Base-by-base conservation (phyloP, 2,113 vertebrate species). In the Conger conger region DNA sequence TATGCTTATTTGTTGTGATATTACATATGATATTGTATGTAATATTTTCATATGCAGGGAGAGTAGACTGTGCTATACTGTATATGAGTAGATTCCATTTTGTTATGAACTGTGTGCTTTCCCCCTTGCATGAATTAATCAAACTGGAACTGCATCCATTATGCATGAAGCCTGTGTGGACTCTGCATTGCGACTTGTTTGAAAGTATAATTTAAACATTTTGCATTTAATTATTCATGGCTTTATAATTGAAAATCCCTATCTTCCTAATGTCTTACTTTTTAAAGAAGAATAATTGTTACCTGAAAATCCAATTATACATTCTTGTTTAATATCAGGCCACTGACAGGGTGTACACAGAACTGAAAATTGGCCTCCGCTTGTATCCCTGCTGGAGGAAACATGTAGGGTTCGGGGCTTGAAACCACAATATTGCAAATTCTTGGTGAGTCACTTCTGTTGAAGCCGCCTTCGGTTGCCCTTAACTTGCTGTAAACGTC, bases 81-180 rank as follows among this genome's bases (percentile, higher is more conserved):
- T 33, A 73, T 73, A 27, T n/a, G 68, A 73, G n/a, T 30, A 33
- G 13, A 73, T 33, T 33, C 68, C 68, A 30, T 73, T 33, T 73
- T 20, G 57, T 73, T 73, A 73, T 73, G 27, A 73, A 33, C n/a
- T 13, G 9, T 73, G 27, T 33, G n/a, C 6, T 4, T 73, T 73
- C 33, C 6, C 57, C 57, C 23, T 27, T 63, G 8, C 23, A 27
- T 63, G 30, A 73, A 73, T 73, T n/a, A 73, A 13, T 73, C 68
- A 73, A 73, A 33, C n/a, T n/a, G 68, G 68, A 73, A 73, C 68
- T 73, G n/a, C 27, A 73, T 73, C 30, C 27, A 73, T 33, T 73
- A 73, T 73, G 68, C 68, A 73, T 73, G n/a, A 73, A 73, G 68
- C n/a, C 68, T 13, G n/a, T 73, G 68, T 63, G 57, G 57, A 33